Base-by-base conservation (phyloP, 2,888 invertebrate genomes). In the Odontothrips loti region DNA sequence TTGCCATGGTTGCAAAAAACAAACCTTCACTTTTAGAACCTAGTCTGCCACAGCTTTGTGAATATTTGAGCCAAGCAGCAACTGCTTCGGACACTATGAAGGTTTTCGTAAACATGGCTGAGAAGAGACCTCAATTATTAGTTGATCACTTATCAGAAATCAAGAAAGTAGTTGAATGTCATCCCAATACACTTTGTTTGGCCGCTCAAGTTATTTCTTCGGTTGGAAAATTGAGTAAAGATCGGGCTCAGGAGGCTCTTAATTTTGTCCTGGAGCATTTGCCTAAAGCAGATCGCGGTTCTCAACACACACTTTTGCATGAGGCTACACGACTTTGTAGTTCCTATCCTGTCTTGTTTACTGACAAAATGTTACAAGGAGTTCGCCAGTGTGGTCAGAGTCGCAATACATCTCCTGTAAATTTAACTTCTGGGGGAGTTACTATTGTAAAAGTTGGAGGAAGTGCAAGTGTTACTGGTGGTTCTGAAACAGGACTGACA, bases 321-420 rank as follows among this genome's bases (percentile, higher is more conserved):
- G 95, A 95, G 86, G 94, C 96, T 79, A 94, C 95, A 9, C 90
- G 93, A 34, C 90, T 96, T 43, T 95, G 95, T 86, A 93, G 94
- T 85, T 92, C 92, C 80, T 94, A 93, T 88, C 96, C 95, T 12
- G 91, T 92, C 80, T 90, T 96, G 80, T 93, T 96, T 87, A 94
- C 93, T 3, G 95, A 94, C 86, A 92, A 93, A 85, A 92, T 95
- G 86, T 90, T 96, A 82, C 91, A 91, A 34, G 93, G 94, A 84
- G 92, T 95, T 82, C 87, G 93, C 47, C 92, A 93, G 84, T 91
- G 92, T 81, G 85, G 84, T 58, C 82, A 83, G 43, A 83, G 47
- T 15, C 79, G 27, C 17, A 80, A 47, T 48, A 17, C 87, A 86
- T 88, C 90, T 85, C 92, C 92, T 86, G 92, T 93, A 68, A 92